phyloP scores from a whole-genome alignment of 2,113 vertebrate genomes.

The Apus apus region DNA sequence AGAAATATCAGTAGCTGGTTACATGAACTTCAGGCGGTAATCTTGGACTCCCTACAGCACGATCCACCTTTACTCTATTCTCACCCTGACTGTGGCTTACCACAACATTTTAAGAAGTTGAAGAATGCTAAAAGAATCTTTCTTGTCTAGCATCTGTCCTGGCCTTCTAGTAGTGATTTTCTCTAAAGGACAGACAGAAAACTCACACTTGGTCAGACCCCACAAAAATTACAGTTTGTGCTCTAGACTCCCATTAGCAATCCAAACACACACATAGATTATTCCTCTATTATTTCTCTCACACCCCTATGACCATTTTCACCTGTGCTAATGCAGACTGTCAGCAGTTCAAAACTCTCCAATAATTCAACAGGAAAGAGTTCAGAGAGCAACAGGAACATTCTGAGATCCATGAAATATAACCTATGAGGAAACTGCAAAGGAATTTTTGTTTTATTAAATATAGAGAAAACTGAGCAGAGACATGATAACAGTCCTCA shows the following conservation, averaged over 20 bases:
- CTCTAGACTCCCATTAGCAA: background rate
- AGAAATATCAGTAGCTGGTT: background rate
- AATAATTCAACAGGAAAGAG: background rate
- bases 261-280: background rate
- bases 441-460: slow-evolving; percentile 55
- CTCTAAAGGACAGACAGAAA: slow-evolving; percentile 26
- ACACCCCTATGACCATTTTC: background rate
- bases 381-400: background rate
- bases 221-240: slow-evolving; percentile 7
- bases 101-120: background rate
- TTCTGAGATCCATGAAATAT: slow-evolving; percentile 13
- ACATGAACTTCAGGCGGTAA: background rate
- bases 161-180: background rate
- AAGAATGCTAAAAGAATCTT: background rate
- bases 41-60: background rate
- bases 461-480: slow-evolving; percentile 16
- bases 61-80: background rate
- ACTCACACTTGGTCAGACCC: background rate
- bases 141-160: background rate
- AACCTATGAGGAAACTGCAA: background rate
- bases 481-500: slow-evolving; percentile 63
- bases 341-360: background rate
- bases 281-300: background rate
- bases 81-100: background rate
- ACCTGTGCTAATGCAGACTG: background rate